Evolutionary conservation across 2,797 vertebrate species (phyloP).

Genomic region (Molossus alvarezi): DNA sequence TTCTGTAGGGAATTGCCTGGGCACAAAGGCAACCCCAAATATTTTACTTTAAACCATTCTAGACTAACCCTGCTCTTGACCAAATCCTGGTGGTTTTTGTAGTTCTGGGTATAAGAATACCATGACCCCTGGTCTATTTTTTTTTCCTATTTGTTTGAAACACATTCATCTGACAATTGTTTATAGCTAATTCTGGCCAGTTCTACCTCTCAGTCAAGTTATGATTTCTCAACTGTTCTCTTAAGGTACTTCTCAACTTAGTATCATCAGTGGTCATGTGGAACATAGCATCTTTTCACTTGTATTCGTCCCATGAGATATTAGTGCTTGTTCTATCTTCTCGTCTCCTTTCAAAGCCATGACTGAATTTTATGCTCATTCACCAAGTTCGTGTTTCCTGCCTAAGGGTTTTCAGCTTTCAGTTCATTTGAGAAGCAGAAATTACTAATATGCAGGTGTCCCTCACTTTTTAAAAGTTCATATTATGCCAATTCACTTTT

Average conservation of each 20-base stretch:
- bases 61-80: constrained; percentile 8
- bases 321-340: neutral
- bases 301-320: neutral
- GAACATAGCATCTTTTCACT: constrained; percentile 46
- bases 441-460: constrained; percentile 5
- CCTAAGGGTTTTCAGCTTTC: constrained; percentile 54
- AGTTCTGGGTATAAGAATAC: constrained; percentile 24
- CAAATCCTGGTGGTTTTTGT: neutral
- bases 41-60: constrained; percentile 43
- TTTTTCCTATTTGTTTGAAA: constrained; percentile 42
- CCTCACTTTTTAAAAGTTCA: neutral
- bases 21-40: neutral
- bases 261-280: constrained; percentile 27
- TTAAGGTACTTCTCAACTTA: constrained; percentile 50
- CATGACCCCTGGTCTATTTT: constrained; percentile 15
- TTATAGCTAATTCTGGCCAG: constrained; percentile 21
- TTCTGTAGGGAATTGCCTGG: neutral
- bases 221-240: constrained; percentile 41
- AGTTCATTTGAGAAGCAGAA: constrained; percentile 64
- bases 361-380: constrained; percentile 58
- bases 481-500: neutral
- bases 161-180: constrained; percentile 37
- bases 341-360: constrained; percentile 44
- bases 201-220: constrained; percentile 45
- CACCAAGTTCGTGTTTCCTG: constrained; percentile 70